Evolutionary conservation across 2,797 vertebrate genomes (phyloP), one percentile per base, ranked within the genome.

Genomic region (Pseudomugil gertrudae): DNA sequence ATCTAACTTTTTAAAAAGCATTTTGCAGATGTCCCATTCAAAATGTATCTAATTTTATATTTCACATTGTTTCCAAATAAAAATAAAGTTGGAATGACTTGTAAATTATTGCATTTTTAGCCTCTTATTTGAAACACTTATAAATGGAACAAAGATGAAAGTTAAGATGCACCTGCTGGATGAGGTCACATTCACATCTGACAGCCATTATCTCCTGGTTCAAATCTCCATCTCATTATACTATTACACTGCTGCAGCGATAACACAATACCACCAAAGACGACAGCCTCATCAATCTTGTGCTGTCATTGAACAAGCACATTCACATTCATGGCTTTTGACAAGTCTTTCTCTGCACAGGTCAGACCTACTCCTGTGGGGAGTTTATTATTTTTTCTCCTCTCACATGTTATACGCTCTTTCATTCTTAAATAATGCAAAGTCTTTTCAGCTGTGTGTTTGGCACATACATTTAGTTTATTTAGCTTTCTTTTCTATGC

Each of bases 231-330:
- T 36, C 69, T 65, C 65, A 81, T 84, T 75, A 85, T 43, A 57
- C 74, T 65, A 72, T 82, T 78, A 74, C 61, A 55, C 35, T 52
- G 66, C 83, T 79, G 66, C 84, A 66, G 68, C 74, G 80, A 85
- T 76, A 81, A 74, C 63, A 64, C 40, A 32, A 84, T 82, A 83
- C 82, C 86, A 90, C 85, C 87, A 83, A 78, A 79, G 83, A 89
- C 40, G 78, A 78, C 85, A 51, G 71, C 77, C 47, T 91, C 90
- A 92, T 93, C 90, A 86, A 89, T 94, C 90, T 88, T 85, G 58
- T 57, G 60, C 86, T 81, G 81, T 89, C 81, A 85, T 68, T 78
- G 67, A 83, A 84, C 66, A 84, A 54, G 40, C 17, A 78, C 66
- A 79, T 43, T 53, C 74, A 79, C 56, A 83, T 58, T 66, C 40